Conservation (phyloP, 2,797 vertebrate species). For the Lepilemur ruficaudatus region DNA sequence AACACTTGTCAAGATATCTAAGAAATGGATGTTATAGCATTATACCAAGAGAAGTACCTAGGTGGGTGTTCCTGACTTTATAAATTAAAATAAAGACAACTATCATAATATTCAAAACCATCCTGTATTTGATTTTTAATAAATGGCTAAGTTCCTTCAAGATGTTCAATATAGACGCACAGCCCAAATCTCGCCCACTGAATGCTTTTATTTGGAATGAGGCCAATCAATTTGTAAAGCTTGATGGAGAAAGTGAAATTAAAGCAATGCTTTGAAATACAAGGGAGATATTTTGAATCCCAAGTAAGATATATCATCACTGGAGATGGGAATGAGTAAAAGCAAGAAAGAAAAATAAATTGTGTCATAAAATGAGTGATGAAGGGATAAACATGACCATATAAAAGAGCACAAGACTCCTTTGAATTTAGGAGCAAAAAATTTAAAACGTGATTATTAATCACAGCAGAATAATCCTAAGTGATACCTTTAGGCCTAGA, state of each 20-base stretch:
- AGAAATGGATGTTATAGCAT: background rate
- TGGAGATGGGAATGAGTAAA: background rate
- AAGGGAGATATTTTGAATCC: background rate
- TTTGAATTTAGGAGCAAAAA: background rate
- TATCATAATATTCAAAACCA: background rate
- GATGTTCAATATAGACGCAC: background rate
- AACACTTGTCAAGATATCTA: conserved; percentile 42
- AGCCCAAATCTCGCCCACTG: background rate
- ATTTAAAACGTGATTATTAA: background rate
- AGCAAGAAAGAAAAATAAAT: background rate
- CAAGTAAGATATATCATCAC: background rate
- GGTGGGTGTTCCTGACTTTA: background rate
- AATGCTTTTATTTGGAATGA: background rate
- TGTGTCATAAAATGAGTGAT: background rate
- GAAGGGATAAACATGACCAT: background rate
- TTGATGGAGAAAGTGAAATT: background rate
- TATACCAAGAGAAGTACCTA: background rate
- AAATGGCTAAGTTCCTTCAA: background rate
- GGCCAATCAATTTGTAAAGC: background rate
- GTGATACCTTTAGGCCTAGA: background rate
- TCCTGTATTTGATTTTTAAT: background rate
- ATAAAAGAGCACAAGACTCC: background rate
- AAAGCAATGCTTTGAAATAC: background rate
- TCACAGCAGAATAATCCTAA: background rate
- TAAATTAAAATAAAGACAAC: background rate